Base-by-base conservation (phyloP, 1,140 invertebrate genomes). In the Hyphantria cunea region DNA sequence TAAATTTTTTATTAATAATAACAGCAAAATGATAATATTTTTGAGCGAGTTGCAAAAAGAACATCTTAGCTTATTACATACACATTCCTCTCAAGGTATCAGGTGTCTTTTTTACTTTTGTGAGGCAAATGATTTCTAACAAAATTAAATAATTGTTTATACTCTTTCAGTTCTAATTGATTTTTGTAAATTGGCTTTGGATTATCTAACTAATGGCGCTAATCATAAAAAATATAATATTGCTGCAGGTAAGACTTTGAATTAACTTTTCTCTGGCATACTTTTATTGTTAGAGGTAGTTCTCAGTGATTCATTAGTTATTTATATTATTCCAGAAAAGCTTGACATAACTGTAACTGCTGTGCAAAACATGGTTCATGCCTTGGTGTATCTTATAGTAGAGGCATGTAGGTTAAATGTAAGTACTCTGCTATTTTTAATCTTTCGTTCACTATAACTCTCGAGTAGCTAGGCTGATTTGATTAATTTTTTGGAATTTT, bases 141-240 rank as follows among this genome's bases (percentile, higher is more conserved):
- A 3, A 44, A 13, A 53, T 54, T 9, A 49, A 39, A 17, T 15
- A 52, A 48, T n/a, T 47, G 50, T 51, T 31, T 65, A 32, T 58
- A 66, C 68, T 60, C 11, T 87, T 92, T 60, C 77, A 94, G 93
- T 94, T 59, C 67, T 94, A 13, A 92, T 93, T 54, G 93, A 94
- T 77, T 94, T 94, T 74, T 94, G 93, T 73, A 94, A 94, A 84
- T 79, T 94, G 47, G 86, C 92, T 0, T 77, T 93, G 45, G 93
- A 94, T 72, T 94, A 92, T 80, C 61, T 94, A 9, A 90, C 93
- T 65, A 94, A 93, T 84, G 93, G 93, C 25, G 83, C 91, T 25
- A 94, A 94, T 79, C 60, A 84, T n/a, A 93, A 94, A 78, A 79
- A 93, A 37, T 93, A 92, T 68, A 84, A 64, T 44, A 82, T 92